Base-by-base conservation (phyloP, 2,113 vertebrate genomes). In the Azemiops feae region DNA sequence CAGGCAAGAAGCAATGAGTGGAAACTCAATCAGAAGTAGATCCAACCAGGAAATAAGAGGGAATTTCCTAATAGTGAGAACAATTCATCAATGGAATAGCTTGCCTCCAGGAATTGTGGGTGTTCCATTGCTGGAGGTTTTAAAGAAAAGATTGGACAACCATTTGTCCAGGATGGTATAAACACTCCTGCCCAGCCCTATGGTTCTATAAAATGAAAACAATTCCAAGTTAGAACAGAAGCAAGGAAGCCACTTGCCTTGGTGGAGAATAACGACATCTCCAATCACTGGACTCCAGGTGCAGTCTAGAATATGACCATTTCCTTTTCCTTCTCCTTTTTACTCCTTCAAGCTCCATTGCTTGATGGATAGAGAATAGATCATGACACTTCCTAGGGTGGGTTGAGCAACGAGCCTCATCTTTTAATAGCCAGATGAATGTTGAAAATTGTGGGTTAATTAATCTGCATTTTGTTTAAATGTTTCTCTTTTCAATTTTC, bases 401-500 rank as follows among this genome's bases (percentile, higher is more conserved):
- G 54, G 1, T 4, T 4, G 55, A 88, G 87, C 54, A 92, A 5
- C 43, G 43, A 0, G 34, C 34, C 30, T 45, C 87, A 91, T 88
- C 85, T 60, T 43, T 81, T 91, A 91, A 69, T 88, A 93, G 54
- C 74, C 55, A 55, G 54, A 69, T 90, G 54, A 91, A 89, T 95
- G 81, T 58, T 93, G 43, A 88, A 94, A 95, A 94, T 69, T 96
- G 53, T 93, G 95, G 47, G 39, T 92, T 96, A 96, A 95, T 93
- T 95, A 94, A 88, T 95, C 88, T 93, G 86, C 81, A 69, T 94
- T 93, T 93, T 94, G 30, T 93, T 95, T 92, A 95, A 96, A 92
- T 50, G 93, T 95, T 93, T 45, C 91, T 92, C 53, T 95, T 91
- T 94, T 74, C 88, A 93, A 53, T 95, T 95, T 94, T 95, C 74